Evolutionary conservation across 2,888 invertebrate genomes (phyloP).

Genomic region (Lobophora halterata): DNA sequence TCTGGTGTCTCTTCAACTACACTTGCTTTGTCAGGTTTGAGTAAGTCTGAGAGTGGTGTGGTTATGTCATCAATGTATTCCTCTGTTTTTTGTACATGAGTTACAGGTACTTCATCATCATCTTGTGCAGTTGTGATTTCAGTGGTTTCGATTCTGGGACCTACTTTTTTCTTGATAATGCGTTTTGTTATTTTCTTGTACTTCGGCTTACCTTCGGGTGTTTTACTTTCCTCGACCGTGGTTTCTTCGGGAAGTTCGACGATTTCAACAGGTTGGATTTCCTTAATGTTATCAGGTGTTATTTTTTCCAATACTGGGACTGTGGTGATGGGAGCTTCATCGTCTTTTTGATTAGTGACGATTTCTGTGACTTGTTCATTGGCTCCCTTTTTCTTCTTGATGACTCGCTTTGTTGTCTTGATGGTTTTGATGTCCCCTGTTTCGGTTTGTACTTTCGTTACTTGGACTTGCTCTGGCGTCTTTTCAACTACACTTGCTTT

Average conservation of each 20-base stretch:
- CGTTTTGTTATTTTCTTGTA: constrained; percentile 34
- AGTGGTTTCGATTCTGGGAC: constrained; percentile 34
- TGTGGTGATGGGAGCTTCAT: constrained; percentile 10
- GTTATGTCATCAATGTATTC: constrained; percentile 30
- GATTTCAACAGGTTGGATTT: constrained; percentile 6
- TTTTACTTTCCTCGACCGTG: constrained; percentile 32
- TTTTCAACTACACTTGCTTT: constrained; percentile 46
- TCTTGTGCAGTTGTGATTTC: constrained; percentile 25
- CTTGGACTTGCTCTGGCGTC: constrained; percentile 43
- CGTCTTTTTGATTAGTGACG: constrained; percentile 25
- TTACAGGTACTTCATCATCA: constrained; percentile 21
- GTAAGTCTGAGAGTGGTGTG: constrained; percentile 25
- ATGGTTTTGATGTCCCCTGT: constrained; percentile 30
- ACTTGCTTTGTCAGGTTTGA: constrained; percentile 23
- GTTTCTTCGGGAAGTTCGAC: constrained; percentile 24
- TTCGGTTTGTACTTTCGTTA: constrained; percentile 29
- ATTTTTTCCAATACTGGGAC: constrained; percentile 6
- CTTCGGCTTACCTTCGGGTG: constrained; percentile 39
- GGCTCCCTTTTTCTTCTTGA: constrained; percentile 41
- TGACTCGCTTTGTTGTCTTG: constrained; percentile 35
- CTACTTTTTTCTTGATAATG: constrained; percentile 24
- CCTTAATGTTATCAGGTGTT: neutral
- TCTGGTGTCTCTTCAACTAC: constrained; percentile 29
- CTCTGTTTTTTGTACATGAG: constrained; percentile 35
- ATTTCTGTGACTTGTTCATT: constrained; percentile 37